A percentile compares a stretch with the other conserved stretches of the same genome.
phyloP scores from a whole-genome alignment of 2,888 invertebrate genomes.

The Lymantria dispar region DNA sequence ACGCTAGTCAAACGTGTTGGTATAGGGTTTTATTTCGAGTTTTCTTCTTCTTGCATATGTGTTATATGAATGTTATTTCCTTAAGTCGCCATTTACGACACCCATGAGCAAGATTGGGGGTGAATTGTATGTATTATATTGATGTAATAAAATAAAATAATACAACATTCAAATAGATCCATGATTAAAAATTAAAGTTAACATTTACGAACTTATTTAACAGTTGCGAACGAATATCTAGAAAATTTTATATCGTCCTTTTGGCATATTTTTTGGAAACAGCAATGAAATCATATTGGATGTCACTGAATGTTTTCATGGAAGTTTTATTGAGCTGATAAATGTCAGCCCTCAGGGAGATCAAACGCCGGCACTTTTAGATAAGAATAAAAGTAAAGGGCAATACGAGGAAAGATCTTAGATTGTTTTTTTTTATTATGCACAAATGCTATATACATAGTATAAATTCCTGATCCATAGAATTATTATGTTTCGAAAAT shows the following conservation, averaged over 20 bases:
- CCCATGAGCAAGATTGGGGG: no score
- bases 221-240: constrained; percentile 51
- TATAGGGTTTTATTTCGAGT: no score
- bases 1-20: no score
- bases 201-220: constrained; percentile 56
- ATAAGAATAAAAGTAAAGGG: constrained; percentile 55
- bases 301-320: constrained; percentile 72
- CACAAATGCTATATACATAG: not conserved
- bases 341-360: constrained; percentile 65
- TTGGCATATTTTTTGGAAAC: constrained; percentile 51
- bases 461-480: no score
- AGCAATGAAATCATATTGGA: constrained; percentile 72
- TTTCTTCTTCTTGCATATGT: no score
- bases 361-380: constrained; percentile 61
- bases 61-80: no score
- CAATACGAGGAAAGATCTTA: constrained; percentile 25
- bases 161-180: constrained; percentile 20
- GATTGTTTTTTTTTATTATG: constrained; percentile 29
- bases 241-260: constrained; percentile 57
- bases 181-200: constrained; percentile 54
- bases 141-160: no score
- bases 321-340: constrained; percentile 75
- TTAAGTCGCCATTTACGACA: no score
- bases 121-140: no score
- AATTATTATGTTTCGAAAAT: no score